phyloP scores from a whole-genome alignment of 2,797 vertebrate genomes.

The Dromococcyx pavoninus region DNA sequence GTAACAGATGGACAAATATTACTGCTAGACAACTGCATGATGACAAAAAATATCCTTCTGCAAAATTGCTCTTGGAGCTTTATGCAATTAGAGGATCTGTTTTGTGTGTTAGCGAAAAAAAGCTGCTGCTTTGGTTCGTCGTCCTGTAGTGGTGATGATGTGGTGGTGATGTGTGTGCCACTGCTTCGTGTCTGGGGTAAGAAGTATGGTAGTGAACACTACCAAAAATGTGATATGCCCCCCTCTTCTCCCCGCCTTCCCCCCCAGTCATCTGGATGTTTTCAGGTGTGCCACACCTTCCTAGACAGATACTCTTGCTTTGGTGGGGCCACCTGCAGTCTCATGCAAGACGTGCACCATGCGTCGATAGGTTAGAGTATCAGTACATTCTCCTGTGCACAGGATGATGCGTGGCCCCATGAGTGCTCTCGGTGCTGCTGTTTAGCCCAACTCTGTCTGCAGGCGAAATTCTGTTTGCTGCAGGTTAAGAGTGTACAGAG shows the following conservation, averaged over 20 bases:
- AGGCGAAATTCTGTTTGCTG: background rate
- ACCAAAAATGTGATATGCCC: background rate
- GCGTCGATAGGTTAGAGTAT: background rate
- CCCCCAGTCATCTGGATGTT: background rate
- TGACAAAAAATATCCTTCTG: background rate
- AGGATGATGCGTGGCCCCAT: rapidly evolving
- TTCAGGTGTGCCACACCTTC: background rate
- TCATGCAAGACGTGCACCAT: rapidly evolving
- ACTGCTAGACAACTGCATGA: background rate
- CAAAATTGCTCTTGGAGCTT: background rate
- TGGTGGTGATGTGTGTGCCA: background rate
- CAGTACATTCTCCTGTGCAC: background rate
- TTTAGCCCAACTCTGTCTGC: background rate
- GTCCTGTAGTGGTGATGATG: background rate
- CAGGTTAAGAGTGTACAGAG: background rate
- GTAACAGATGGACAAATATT: constrained; percentile 42
- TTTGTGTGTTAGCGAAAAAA: background rate
- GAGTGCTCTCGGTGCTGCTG: rapidly evolving
- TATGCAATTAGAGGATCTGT: background rate
- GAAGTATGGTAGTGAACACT: background rate
- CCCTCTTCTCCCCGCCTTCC: background rate
- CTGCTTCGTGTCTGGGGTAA: background rate
- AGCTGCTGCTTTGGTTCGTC: background rate
- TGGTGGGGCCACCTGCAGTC: background rate
- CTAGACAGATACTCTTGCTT: background rate